Evolutionary conservation across 2,888 invertebrate genomes (phyloP).

Genomic region (Timema podura): DNA sequence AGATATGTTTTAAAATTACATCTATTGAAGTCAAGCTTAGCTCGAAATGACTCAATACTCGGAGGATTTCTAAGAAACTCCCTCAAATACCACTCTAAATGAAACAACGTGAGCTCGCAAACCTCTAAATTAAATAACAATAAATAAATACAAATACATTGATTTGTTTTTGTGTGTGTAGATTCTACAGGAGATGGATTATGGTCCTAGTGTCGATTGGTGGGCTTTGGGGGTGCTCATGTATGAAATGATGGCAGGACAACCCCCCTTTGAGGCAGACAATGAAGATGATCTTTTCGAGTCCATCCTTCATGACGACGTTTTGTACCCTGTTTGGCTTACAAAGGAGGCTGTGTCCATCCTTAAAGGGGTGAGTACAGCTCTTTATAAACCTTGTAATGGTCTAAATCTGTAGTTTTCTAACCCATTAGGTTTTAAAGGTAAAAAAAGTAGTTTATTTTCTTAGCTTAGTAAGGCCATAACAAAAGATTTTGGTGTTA

Average conservation of each 20-base stretch:
- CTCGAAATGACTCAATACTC: too few relatives aligned
- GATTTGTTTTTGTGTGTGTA: conserved; percentile 35
- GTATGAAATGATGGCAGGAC: conserved; percentile 99
- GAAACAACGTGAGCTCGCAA: background rate
- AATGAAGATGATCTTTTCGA: conserved; percentile 99
- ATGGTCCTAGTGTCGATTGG: conserved; percentile 87
- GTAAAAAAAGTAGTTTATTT: too few relatives aligned
- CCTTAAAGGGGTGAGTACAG: conserved; percentile 58
- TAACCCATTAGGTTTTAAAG: too few relatives aligned
- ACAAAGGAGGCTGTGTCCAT: conserved; percentile 87
- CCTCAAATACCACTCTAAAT: too few relatives aligned
- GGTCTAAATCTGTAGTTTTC: background rate
- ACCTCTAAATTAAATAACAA: conserved; percentile 41
- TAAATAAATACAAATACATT: conserved; percentile 14
- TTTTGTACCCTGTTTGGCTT: conserved; percentile 96
- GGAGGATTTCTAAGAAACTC: too few relatives aligned
- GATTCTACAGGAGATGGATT: conserved; percentile 90
- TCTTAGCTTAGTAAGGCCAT: too few relatives aligned
- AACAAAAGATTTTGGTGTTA: too few relatives aligned
- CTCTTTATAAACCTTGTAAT: background rate
- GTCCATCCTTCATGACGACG: conserved; percentile 96
- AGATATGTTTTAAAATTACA: too few relatives aligned
- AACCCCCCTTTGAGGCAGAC: conserved; percentile 99
- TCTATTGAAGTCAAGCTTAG: too few relatives aligned
- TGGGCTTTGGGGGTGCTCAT: conserved; percentile 97